phyloP scores from a whole-genome alignment of 2,113 vertebrate genomes.

The Leptobrachium ailaonicum region DNA sequence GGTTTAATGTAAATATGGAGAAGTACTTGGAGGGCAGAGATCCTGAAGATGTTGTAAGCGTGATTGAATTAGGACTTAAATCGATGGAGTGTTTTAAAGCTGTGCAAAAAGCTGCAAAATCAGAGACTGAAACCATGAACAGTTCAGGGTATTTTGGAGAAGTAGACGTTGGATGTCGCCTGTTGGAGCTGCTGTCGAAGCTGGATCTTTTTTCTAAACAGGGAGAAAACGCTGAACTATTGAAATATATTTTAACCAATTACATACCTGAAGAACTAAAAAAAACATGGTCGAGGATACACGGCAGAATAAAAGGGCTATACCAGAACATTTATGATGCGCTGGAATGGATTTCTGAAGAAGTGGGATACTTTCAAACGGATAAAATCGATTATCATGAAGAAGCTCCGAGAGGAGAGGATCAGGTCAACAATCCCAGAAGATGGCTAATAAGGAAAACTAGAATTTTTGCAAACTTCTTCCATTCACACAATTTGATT shows the following conservation, averaged over 20 bases:
- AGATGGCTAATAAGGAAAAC: conserved; percentile 69
- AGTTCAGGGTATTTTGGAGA: conserved; percentile 68
- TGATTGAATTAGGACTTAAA: conserved; percentile 69
- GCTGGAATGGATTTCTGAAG: conserved; percentile 78
- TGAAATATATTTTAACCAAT: conserved; percentile 71
- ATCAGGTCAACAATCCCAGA: conserved; percentile 66
- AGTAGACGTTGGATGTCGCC: conserved; percentile 71
- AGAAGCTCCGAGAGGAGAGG: conserved; percentile 49
- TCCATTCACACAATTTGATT: conserved; percentile 36
- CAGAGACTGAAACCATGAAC: conserved; percentile 65
- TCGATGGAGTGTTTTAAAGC: conserved; percentile 74
- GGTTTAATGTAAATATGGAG: conserved; percentile 60
- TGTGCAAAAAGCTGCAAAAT: conserved; percentile 65
- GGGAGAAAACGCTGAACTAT: conserved; percentile 54
- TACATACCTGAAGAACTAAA: conserved; percentile 68
- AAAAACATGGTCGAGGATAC: conserved; percentile 66
- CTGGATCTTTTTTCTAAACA: background rate
- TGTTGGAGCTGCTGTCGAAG: conserved; percentile 67
- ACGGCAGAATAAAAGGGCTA: conserved; percentile 58
- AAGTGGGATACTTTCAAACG: conserved; percentile 78
- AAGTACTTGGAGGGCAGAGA: too few species aligned
- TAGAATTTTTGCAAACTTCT: conserved; percentile 65
- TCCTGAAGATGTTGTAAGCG: conserved; percentile 51
- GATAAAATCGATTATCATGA: conserved; percentile 64
- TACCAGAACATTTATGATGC: conserved; percentile 65